Base-by-base conservation (phyloP, 2,888 invertebrate species). In the Agrotis clavis region DNA sequence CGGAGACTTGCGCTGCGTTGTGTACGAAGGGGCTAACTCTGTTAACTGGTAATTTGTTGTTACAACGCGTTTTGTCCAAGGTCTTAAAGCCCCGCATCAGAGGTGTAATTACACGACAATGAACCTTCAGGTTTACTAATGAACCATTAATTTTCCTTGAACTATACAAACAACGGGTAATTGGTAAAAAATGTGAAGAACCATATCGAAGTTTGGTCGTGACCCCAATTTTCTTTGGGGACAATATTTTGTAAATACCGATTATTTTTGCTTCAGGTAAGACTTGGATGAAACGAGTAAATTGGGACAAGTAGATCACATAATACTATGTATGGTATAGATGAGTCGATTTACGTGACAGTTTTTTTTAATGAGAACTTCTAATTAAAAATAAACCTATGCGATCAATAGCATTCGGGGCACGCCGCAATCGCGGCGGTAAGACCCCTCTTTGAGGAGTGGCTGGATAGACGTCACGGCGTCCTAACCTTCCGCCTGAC, bases 101-200 rank as follows among this genome's bases (percentile, higher is more conserved):
- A n/a, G 45, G 21, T 68, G n/a, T 19, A 48, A 41, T 47, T 11
- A 54, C 19, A 3, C 77, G 77, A 56, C 54, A 68, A 16, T 69
- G 56, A 56, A 45, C 30, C 14, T 76, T 68, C 35, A 70, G 54
- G 19, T 70, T 6, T 21, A 56, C n/a, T 50, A 69, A 72, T 69
- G 21, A 19, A 48, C 41, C 41, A 54, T 54, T 0, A 9, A 48
- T 56, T 77, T 77, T 45, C 53, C 72, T 77, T 72, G 77, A 69
- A 69, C 56, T 77, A 77, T 76, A 41, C 47, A 30, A 69, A 9
- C 41, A 25, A 76, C 53, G 41, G 35, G 25, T 54, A 18, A 2
- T 41, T 25, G 14, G 7, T 9, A 21, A 71, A 67, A 74, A 64
- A 64, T 45, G 0, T n/a, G 35, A 25, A 41, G 53, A 54, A 76